These are phyloP conservation scores for Sakesphorus luctuosus DNA, from an alignment of 2,113 vertebrate genomes.

Conservation along the genomic window DNA sequence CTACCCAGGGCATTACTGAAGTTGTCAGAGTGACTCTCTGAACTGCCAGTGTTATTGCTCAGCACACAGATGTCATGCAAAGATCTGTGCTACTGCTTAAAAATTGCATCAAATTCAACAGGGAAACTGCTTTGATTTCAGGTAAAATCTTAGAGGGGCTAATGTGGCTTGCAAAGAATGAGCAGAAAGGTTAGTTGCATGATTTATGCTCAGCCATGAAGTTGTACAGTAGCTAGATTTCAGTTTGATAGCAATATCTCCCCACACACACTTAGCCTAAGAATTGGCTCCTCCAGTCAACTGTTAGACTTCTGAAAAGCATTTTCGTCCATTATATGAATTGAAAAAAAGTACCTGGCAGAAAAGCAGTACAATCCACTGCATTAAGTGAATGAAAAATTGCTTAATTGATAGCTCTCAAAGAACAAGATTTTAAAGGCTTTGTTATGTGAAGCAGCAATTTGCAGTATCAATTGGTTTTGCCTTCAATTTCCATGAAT, in stretches of 20 bases:
- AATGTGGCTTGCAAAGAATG: background rate
- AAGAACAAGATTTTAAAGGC: background rate
- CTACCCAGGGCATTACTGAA: background rate
- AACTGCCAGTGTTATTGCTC: rapidly evolving
- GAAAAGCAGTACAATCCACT: background rate
- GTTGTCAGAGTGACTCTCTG: background rate
- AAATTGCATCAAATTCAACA: background rate
- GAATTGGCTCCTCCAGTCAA: background rate
- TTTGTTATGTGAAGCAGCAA: background rate
- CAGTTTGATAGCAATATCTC: background rate
- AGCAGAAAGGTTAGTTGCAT: background rate
- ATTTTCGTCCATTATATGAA: background rate
- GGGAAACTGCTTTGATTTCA: background rate
- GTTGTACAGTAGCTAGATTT: background rate
- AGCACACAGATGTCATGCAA: rapidly evolving
- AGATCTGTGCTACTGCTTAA: background rate
- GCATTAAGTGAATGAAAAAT: background rate
- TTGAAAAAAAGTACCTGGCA: background rate
- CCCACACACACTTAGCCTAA: background rate
- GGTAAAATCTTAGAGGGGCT: background rate
- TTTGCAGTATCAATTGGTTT: background rate
- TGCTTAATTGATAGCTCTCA: background rate
- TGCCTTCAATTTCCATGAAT: background rate
- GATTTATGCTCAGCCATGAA: background rate
- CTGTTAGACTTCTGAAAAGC: background rate